Base-by-base conservation (phyloP, 2,797 vertebrate species). In the Poecile montanus region DNA sequence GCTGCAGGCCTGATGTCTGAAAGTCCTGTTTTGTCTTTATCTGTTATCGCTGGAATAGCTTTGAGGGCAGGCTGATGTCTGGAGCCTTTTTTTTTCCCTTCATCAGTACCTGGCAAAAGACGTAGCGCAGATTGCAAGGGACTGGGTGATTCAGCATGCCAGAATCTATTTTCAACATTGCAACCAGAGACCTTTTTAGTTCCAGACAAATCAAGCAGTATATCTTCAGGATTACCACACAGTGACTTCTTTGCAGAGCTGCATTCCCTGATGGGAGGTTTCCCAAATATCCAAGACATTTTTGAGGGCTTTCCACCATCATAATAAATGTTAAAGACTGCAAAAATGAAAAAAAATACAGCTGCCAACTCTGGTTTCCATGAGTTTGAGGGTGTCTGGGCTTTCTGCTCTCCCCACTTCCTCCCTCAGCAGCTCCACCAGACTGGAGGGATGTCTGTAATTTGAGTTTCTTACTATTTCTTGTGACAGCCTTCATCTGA, bases 11-110 rank as follows among this genome's bases (percentile, higher is more conserved):
- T 73, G 66, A 81, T 88, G 80, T 94, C 94, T 96, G 83, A 88
- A 94, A 95, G 77, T 75, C 70, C 66, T 93, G 76, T 72, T 96
- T 70, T 86, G 66, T 81, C 85, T 92, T 95, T 95, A 84, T 96
- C 94, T 90, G 80, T 91, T 96, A 93, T 90, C 4, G 0, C 51
- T 94, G 70, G 62, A 76, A 78, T 50, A 86, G 85, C 66, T 95
- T 88, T 90, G 80, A 94, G 83, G 83, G 40, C 48, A 93, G 70
- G 70, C 70, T 93, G 83, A 66, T 88, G 83, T 94, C 94, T 95
- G 88, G 62, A 84, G 66, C 8, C 8, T 29, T 80, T 71, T 74
- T 85, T 67, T 67, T 48, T 23, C 6, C 7, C 42, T 86, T 83
- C 27, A 42, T 11, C 48, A 36, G 34, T 81, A 94, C 96, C 93